phyloP scores from a whole-genome alignment of 2,113 vertebrate genomes.

The Nannobrachium achirus region DNA sequence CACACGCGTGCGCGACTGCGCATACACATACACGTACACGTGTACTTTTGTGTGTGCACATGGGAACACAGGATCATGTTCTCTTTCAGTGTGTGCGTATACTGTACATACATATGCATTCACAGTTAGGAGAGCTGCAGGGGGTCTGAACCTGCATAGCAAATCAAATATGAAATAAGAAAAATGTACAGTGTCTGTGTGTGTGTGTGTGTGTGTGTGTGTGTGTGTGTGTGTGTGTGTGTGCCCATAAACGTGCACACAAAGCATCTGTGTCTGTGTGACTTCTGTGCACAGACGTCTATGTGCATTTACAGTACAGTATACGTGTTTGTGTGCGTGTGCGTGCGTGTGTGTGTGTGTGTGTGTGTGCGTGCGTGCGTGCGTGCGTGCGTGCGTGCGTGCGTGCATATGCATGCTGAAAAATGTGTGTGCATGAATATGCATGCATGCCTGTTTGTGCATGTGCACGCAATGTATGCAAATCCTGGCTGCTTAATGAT shows the following conservation, averaged over 20 bases:
- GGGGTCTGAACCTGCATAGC: slow-evolving; percentile 54
- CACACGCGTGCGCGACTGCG: too few relatives aligned
- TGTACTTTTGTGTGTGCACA: neutral
- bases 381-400: slow-evolving; percentile 16
- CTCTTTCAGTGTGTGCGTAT: neutral
- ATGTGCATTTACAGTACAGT: too few relatives aligned
- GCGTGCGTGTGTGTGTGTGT: neutral
- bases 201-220: slow-evolving; percentile 50
- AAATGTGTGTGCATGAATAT: slow-evolving; percentile 16
- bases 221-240: slow-evolving; percentile 39
- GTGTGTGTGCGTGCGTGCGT: neutral
- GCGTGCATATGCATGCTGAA: slow-evolving; percentile 1
- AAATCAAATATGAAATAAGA: slow-evolving; percentile 56
- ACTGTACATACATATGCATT: too few relatives aligned
- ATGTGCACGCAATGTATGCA: slow-evolving; percentile 76
- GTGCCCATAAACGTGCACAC: neutral
- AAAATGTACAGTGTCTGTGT: slow-evolving; percentile 52
- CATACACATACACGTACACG: neutral
- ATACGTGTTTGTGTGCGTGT: neutral
- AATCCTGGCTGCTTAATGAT: slow-evolving; percentile 83
- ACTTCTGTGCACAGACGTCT: too few relatives aligned
- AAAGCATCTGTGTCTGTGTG: neutral
- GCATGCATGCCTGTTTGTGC: slow-evolving; percentile 32
- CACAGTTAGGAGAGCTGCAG: slow-evolving; percentile 3
- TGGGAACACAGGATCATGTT: neutral